Evolutionary conservation across 2,113 vertebrate genomes (phyloP).

Genomic region (Crotalus helleri): DNA sequence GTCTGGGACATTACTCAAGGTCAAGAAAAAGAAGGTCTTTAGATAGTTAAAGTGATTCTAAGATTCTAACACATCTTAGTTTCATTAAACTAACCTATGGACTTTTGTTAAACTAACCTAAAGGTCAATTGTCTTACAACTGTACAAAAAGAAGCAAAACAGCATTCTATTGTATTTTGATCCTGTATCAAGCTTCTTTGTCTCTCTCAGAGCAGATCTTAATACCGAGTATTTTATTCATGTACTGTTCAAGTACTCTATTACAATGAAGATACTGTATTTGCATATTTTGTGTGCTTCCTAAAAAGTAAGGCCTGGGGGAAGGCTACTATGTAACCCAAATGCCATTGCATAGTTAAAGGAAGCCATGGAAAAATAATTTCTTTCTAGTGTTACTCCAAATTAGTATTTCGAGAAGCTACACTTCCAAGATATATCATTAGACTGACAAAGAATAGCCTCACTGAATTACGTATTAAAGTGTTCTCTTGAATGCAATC

Average conservation of each 20-base stretch:
- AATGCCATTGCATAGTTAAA: neutral
- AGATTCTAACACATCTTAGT: neutral
- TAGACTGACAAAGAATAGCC: neutral
- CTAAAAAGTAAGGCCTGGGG: neutral
- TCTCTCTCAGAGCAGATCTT: neutral
- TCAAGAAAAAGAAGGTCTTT: neutral
- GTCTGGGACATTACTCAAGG: neutral
- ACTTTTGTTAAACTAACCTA: neutral
- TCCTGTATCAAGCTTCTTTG: neutral
- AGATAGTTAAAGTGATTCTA: neutral
- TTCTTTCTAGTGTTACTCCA: neutral
- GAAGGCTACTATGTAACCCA: neutral
- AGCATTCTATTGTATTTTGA: neutral
- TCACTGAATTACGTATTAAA: neutral
- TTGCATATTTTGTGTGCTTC: neutral
- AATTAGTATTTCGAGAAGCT: neutral
- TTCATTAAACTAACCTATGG: neutral
- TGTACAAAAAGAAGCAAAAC: neutral
- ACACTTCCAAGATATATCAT: neutral
- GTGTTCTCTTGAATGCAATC: neutral
- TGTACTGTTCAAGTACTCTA: neutral
- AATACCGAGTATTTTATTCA: neutral
- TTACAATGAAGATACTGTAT: neutral
- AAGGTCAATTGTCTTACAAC: neutral
- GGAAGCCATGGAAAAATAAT: neutral